phyloP scores from a whole-genome alignment of 2,797 vertebrate species.

The Enteromius mattozi region DNA sequence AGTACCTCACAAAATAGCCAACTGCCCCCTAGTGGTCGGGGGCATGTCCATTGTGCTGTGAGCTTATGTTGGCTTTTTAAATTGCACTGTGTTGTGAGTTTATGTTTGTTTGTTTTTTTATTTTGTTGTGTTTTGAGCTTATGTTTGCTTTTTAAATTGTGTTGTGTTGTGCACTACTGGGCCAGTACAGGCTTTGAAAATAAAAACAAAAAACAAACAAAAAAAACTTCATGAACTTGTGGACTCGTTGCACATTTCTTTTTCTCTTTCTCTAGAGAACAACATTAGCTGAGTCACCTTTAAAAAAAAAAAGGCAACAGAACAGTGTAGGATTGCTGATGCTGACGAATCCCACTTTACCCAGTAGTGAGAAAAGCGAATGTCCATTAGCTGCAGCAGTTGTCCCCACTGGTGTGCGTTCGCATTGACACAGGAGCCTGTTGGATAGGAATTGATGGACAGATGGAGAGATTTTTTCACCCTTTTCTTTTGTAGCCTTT shows the following conservation, averaged over 20 bases:
- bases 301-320: constrained; percentile 60
- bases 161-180: no score
- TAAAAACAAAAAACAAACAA: background rate
- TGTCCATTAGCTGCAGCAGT: constrained; percentile 64
- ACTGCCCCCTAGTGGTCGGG: no score
- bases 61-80: no score
- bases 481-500: constrained; percentile 31
- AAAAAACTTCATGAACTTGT: background rate
- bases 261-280: constrained; percentile 65
- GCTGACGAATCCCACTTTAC: constrained; percentile 56
- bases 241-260: background rate
- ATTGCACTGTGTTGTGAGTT: no score
- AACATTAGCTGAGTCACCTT: constrained; percentile 68
- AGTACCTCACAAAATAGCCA: no score
- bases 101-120: no score
- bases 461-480: constrained; percentile 40
- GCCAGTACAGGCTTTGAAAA: no score
- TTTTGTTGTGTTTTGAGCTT: no score
- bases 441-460: constrained; percentile 49
- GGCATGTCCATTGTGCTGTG: no score
- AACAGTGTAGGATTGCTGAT: constrained; percentile 67
- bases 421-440: constrained; percentile 54
- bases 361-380: constrained; percentile 58
- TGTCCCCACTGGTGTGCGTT: constrained; percentile 57
- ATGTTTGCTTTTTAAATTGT: no score